These are phyloP conservation scores for Hippocampus zosterae DNA, from an alignment of 2,113 vertebrate species.

Conservation along the genomic window DNA sequence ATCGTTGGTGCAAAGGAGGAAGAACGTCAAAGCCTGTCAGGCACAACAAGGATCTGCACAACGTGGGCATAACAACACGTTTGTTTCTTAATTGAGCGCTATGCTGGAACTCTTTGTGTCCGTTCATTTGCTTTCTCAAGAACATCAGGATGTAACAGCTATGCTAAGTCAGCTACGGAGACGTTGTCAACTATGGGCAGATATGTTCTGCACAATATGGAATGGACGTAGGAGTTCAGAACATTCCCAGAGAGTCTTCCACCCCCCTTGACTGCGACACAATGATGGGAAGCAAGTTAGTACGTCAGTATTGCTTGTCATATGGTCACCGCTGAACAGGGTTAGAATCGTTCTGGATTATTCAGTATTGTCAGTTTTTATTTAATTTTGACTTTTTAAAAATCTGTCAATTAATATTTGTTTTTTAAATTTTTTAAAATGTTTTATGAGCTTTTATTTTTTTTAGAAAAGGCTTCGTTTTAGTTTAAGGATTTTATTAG, in stretches of 20 bases:
- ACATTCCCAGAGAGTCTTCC: neutral
- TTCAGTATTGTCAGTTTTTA: no score
- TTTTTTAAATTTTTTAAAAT: no score
- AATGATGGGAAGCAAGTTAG: neutral
- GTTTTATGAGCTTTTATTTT: no score
- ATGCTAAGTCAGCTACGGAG: neutral
- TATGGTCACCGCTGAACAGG: neutral
- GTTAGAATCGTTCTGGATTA: neutral
- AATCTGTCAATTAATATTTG: no score
- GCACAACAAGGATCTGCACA: slow-evolving; percentile 32
- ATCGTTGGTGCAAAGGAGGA: slow-evolving; percentile 57
- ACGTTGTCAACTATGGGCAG: neutral
- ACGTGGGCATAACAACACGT: neutral
- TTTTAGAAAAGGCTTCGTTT: no score
- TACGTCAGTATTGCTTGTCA: neutral
- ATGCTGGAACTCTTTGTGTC: neutral
- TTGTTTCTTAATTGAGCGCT: neutral
- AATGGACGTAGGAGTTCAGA: neutral
- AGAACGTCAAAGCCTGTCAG: slow-evolving; percentile 60
- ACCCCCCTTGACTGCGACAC: neutral
- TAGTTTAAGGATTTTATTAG: no score
- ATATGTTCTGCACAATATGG: neutral
- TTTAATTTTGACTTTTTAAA: no score
- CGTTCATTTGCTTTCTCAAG: neutral
- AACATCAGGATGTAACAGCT: neutral